Evolutionary conservation across 2,888 invertebrate genomes (phyloP), one percentile per base, ranked within the genome.

Genomic region (Hypena proboscidalis): DNA sequence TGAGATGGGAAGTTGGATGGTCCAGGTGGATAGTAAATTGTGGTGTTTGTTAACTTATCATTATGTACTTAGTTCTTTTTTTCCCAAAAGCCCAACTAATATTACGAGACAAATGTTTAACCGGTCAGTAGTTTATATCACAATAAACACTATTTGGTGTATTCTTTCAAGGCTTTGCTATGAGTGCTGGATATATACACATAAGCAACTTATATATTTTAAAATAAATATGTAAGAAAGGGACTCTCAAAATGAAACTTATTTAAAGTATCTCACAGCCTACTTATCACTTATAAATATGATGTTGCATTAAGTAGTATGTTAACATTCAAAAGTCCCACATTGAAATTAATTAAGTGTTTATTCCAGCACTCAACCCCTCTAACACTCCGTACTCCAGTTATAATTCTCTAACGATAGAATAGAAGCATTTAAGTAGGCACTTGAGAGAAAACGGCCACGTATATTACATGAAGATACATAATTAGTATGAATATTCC

Each of bases 111-210:
- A 57, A 56, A 53, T 43, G 26, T 49, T 59, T 56, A 38, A 51
- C 51, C 64, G 61, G 60, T 64, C 55, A 58, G 60, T 48, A 59
- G 58, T 60, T 58, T 57, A 59, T 67, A 65, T 67, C 68, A 63
- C 63, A 57, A 57, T 65, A 66, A 66, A 68, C 60, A 62, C 73
- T 76, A 78, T 61, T 80, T 80, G 80, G 80, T 78, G 80, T 79
- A 72, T 63, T 66, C 55, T 57, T 73, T 55, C 66, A 74, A 74
- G 75, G 74, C 74, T 72, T 63, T 54, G 59, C 57, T 46, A 38
- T 40, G 54, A 65, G 59, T 61, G 64, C 62, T 61, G 57, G 50
- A 53, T 37, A 55, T 48, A 56, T 41, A 41, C 43, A 32, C 25
- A 37, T 47, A 34, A 21, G 22, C 15, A 17, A 32, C 14, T 20